These are phyloP conservation scores for Folsomia candida DNA, from an alignment of 2,888 invertebrate species.

Conservation along the genomic window DNA sequence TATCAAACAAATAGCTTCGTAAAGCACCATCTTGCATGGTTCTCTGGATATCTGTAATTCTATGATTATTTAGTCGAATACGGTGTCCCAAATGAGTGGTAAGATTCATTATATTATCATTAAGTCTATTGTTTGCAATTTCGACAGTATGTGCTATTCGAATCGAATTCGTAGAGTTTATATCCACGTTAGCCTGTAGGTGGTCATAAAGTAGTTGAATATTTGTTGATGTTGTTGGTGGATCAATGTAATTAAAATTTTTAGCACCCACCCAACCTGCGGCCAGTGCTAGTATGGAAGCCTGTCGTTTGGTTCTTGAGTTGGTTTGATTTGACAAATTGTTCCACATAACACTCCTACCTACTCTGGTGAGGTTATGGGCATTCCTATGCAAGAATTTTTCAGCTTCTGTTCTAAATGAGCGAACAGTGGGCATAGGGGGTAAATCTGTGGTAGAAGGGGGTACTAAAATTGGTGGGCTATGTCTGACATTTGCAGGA, in stretches of 20 bases:
- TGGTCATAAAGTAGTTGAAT: background rate
- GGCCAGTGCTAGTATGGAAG: background rate
- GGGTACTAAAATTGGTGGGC: no score
- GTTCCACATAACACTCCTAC: no score
- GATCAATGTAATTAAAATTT: background rate
- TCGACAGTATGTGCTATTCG: background rate
- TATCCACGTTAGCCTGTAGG: background rate
- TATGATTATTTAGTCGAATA: background rate
- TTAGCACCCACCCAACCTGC: background rate
- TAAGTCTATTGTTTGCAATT: background rate
- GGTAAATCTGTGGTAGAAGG: no score
- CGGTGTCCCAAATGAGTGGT: background rate
- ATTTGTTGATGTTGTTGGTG: background rate
- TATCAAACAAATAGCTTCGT: background rate
- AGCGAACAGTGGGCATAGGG: no score
- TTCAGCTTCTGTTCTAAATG: no score
- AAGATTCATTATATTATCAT: background rate
- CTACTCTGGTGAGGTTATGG: no score
- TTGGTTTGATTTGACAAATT: no score
- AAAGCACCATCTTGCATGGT: background rate
- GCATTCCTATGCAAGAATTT: no score
- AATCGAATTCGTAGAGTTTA: background rate
- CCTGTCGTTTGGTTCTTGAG: no score
- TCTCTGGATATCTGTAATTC: background rate
- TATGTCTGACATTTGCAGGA: no score